Base-by-base conservation (phyloP, 2,888 invertebrate genomes). In the Octonoba sinensis region DNA sequence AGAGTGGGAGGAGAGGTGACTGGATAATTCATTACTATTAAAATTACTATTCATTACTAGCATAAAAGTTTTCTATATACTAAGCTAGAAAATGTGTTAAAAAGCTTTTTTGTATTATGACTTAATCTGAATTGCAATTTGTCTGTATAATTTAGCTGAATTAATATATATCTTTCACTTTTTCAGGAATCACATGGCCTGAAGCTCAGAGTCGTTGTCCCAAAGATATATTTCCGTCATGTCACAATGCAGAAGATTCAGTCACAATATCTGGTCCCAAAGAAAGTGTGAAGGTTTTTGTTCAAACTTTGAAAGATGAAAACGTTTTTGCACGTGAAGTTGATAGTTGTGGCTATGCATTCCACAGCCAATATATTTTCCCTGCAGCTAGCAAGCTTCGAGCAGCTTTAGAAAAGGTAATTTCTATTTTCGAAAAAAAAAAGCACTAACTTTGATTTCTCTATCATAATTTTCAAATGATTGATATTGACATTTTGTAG, bases 181-280 rank as follows among this genome's bases (percentile, higher is more conserved):
- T 64, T 36, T 22, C 69, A 88, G 89, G 89, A 54, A 90, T 97
- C 24, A 92, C 93, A 81, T 97, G 96, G 96, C 94, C 94, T 86
- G 93, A 95, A 86, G 92, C 93, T 72, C 91, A 91, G 86, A 90
- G 90, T 85, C 91, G 93, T 72, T 93, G 95, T 86, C 96, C 97
- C 20, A 88, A 92, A 46, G 95, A 93, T 86, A 91, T 97, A 18
- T 92, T 91, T 86, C 93, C 96, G 15, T 97, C 97, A 66, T 99
- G 99, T 88, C 97, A 99, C 90, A 99, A 99, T 90, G 93, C 96
- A 81, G 91, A 90, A 84, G 97, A 99, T 88, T 96, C 95, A 86
- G 97, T 98, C 12, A 97, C 98, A 16, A 91, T 99, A 84, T 98
- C 98, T 3, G 99, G 98, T 0, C 95, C 96, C 0, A 91, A 92